A percentile compares a stretch with the other conserved stretches of the same genome.
These are phyloP conservation scores for Leptinotarsa lineolata DNA, from an alignment of 1,140 invertebrate genomes.

Conservation along the genomic window DNA sequence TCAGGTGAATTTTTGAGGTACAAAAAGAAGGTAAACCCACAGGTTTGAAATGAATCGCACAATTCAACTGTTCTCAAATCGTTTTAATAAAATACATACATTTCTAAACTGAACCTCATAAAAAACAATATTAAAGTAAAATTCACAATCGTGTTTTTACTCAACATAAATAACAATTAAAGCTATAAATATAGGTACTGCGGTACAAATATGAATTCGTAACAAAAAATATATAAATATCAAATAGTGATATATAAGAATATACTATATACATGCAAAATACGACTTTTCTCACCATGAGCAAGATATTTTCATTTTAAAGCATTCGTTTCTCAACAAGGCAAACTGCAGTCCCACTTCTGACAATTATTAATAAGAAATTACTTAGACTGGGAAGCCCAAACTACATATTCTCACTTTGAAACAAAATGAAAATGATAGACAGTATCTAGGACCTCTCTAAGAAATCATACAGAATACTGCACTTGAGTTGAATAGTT, in stretches of 20 bases:
- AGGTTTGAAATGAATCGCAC: too few species aligned
- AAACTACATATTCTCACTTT: background rate
- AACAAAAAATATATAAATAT: slow-evolving; percentile 23
- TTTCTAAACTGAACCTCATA: background rate
- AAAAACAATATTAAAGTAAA: background rate
- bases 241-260: slow-evolving; percentile 9
- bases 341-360: background rate
- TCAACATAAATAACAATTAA: slow-evolving; percentile 27
- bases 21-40: too few species aligned
- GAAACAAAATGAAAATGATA: background rate
- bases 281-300: background rate
- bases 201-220: slow-evolving; percentile 7
- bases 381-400: background rate
- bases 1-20: too few species aligned
- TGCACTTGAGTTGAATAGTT: too few species aligned
- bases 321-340: slow-evolving; percentile 3
- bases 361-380: background rate
- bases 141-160: background rate
- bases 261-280: slow-evolving; percentile 14
- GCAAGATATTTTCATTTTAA: slow-evolving; percentile 9
- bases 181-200: slow-evolving; percentile 24
- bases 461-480: too few species aligned
- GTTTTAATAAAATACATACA: slow-evolving; percentile 7
- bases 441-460: background rate
- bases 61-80: background rate